Evolutionary conservation across 2,113 vertebrate species (phyloP).

Genomic region (Lonchura striata): DNA sequence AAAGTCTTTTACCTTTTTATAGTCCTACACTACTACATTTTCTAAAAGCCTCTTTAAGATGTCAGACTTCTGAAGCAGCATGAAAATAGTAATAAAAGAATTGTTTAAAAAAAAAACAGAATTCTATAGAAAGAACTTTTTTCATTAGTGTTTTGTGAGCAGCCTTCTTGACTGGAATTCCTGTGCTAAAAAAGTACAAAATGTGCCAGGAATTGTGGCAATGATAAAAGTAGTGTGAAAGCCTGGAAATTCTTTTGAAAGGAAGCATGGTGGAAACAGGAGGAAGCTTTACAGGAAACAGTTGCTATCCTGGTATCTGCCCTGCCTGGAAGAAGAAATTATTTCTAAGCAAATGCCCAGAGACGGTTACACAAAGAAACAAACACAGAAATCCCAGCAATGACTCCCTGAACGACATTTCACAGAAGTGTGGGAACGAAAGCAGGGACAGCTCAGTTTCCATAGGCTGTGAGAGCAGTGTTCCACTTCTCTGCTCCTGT

Average conservation of each 20-base stretch:
- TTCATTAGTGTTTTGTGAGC: background rate
- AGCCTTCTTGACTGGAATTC: constrained; percentile 1
- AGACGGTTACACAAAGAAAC: background rate
- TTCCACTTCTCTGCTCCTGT: background rate
- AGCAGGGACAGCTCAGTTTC: background rate
- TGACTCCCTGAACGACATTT: background rate
- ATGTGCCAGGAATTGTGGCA: constrained; percentile 43
- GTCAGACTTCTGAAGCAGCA: background rate
- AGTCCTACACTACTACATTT: background rate
- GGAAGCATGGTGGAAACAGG: constrained; percentile 22
- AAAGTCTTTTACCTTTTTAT: too few species aligned
- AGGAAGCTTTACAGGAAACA: constrained; percentile 51
- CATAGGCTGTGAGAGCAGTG: background rate
- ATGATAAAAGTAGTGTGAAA: background rate
- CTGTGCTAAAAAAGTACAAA: constrained; percentile 23
- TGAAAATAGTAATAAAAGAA: background rate
- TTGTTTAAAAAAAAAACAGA: background rate
- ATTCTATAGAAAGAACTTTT: background rate
- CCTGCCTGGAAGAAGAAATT: constrained; percentile 15
- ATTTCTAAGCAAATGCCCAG: background rate
- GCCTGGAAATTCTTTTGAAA: constrained; percentile 20
- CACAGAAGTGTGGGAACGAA: background rate
- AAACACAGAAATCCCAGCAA: background rate
- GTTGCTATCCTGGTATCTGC: background rate
- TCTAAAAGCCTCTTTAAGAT: constrained; percentile 4